Conservation (phyloP, 2,113 vertebrate genomes). For the Sinocyclocheilus anophthalmus region DNA sequence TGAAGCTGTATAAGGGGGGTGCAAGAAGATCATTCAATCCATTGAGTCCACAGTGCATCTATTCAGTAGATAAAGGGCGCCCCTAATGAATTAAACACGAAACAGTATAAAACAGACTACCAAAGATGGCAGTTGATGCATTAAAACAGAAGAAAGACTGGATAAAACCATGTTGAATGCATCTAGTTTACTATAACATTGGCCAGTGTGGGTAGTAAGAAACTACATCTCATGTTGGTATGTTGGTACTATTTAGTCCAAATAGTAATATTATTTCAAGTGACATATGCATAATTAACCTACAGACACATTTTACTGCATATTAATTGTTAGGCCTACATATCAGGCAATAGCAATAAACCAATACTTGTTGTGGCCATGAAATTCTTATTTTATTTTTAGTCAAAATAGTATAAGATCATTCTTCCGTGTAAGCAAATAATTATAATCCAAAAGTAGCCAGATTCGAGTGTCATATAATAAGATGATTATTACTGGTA, state of each 20-base stretch:
- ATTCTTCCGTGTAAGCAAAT: neutral
- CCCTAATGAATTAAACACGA: constrained; percentile 27
- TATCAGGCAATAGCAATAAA: neutral
- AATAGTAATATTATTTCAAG: neutral
- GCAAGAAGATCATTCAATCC: constrained; percentile 34
- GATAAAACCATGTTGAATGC: constrained; percentile 3
- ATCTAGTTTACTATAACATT: neutral
- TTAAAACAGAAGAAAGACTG: constrained; percentile 5
- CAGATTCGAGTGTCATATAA: neutral
- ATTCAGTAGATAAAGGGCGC: constrained; percentile 30
- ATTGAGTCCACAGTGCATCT: constrained; percentile 30
- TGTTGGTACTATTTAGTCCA: too few species aligned
- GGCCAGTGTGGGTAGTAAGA: neutral
- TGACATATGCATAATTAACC: neutral
- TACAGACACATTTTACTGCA: neutral
- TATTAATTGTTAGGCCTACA: neutral
- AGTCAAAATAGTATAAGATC: neutral
- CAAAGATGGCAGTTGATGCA: constrained; percentile 6
- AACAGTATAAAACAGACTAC: constrained; percentile 15
- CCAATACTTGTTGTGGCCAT: too few species aligned
- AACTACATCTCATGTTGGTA: neutral
- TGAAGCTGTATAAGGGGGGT: constrained; percentile 46
- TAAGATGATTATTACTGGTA: neutral
- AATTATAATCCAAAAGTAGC: neutral
- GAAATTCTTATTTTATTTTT: neutral